A percentile compares a stretch with the other conserved stretches of the same genome.
phyloP scores from a whole-genome alignment of 2,888 invertebrate species.

The Anagyrus pseudococci region DNA sequence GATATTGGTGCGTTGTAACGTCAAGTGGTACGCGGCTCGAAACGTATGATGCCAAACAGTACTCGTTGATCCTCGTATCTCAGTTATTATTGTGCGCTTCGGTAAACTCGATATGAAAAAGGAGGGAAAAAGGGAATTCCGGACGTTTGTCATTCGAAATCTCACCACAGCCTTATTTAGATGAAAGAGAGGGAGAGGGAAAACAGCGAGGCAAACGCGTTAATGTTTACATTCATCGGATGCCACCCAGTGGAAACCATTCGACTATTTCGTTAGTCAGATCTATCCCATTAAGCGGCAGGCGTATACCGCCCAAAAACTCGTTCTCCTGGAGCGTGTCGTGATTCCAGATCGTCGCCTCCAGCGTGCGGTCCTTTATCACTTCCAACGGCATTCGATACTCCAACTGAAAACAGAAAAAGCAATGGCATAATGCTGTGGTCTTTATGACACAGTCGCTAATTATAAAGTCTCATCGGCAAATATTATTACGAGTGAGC shows the following conservation, averaged over 20 bases:
- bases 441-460: not conserved
- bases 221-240: conserved; percentile 44
- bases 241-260: conserved; percentile 80
- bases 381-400: conserved; percentile 85
- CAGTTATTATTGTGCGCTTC: conserved; percentile 33
- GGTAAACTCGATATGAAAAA: not conserved
- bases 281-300: conserved; percentile 77
- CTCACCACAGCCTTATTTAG: conserved; percentile 37
- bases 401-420: conserved; percentile 72
- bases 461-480: too few relatives aligned
- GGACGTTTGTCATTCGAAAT: conserved; percentile 22
- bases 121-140: not conserved
- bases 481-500: too few relatives aligned
- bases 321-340: conserved; percentile 94
- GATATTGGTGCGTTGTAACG: conserved; percentile 2
- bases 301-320: conserved; percentile 89
- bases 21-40: too few relatives aligned
- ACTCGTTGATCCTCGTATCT: conserved; percentile 28
- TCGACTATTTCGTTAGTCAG: conserved; percentile 80
- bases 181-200: not conserved
- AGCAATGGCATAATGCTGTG: not conserved
- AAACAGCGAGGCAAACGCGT: too few relatives aligned
- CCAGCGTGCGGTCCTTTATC: conserved; percentile 77
- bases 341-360: conserved; percentile 95
- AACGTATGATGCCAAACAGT: not conserved